phyloP scores from a whole-genome alignment of 2,797 vertebrate species.

The Alcedo atthis region DNA sequence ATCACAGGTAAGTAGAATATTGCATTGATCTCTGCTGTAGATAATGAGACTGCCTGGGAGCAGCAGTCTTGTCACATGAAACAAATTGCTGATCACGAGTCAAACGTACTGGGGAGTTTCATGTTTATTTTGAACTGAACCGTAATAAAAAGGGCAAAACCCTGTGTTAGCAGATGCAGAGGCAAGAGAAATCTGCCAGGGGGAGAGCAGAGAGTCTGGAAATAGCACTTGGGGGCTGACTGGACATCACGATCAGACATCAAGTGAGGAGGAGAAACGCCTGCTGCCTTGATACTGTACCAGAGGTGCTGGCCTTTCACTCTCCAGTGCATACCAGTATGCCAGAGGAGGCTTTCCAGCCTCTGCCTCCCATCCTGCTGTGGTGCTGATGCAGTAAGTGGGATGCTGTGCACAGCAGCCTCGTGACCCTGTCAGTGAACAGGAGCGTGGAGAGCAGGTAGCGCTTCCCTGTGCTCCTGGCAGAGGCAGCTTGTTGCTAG shows the following conservation, averaged over 20 bases:
- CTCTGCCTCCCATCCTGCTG: neutral
- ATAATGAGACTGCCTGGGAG: slow-evolving; percentile 6
- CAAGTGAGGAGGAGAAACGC: neutral
- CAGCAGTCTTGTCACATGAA: slow-evolving; percentile 19
- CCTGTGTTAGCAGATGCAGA: neutral
- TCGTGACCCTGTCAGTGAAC: neutral
- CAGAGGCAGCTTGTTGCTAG: neutral
- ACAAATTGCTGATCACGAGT: neutral
- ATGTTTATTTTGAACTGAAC: neutral
- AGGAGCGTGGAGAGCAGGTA: neutral
- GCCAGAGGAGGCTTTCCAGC: neutral
- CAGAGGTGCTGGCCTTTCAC: neutral
- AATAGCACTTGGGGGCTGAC: neutral
- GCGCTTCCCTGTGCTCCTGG: neutral
- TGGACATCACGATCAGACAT: rapidly evolving
- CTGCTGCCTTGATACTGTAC: neutral
- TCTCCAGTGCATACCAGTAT: neutral
- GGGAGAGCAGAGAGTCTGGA: neutral
- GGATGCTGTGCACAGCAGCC: neutral
- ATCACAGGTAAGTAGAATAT: slow-evolving; percentile 16
- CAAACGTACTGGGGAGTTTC: neutral
- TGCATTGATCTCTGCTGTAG: slow-evolving; percentile 22
- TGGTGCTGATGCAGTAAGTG: neutral
- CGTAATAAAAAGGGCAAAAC: neutral
- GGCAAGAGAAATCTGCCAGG: neutral